Base-by-base conservation (phyloP, 2,888 invertebrate species). In the Tridacna gigas region DNA sequence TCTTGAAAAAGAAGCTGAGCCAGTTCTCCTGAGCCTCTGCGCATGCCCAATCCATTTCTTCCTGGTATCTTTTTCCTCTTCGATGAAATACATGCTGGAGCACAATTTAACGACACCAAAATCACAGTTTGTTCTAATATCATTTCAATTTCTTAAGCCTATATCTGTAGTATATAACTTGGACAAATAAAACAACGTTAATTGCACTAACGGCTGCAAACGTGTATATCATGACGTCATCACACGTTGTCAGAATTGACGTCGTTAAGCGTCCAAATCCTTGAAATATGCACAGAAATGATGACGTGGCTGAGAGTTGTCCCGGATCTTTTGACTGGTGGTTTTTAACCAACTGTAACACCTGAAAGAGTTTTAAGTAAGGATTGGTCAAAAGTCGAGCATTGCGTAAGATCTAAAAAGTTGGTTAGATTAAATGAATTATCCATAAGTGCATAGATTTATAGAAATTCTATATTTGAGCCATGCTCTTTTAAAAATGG, bases 201-300 rank as follows among this genome's bases (percentile, higher is more conserved):
- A 89, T 78, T 12, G 88, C 69, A 13, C 82, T 85, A 12, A 88
- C 82, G 13, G 83, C 83, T 13, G 84, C 82, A 71, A 89, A 89
- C 15, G 89, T 89, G 22, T 79, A 77, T 7, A 88, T 89, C 86
- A 90, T 87, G 22, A 90, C 83, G 79, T 82, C 78, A 79, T 90
- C 90, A 25, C 86, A 83, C 18, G 88, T 89, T 22, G 85, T 74
- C 26, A 89, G 63, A 37, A 89, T 84, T 18, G 90, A 90, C 20
- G 89, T 89, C 0, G 90, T 89, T n/a, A 90, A 76, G 13, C 90
- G 79, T 18, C 89, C 90, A 69, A 89, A 87, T 22, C 90, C 88
- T 80, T 90, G 90, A 56, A 90, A 89, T 63, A 89, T 86, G 63
- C 89, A 88, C 45, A 90, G 73, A 82, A 90, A 89, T 5, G 90